A percentile compares a stretch with the other conserved stretches of the same genome.
Evolutionary conservation across 2,797 vertebrate genomes (phyloP).

Genomic region (Enteromius treurensis): DNA sequence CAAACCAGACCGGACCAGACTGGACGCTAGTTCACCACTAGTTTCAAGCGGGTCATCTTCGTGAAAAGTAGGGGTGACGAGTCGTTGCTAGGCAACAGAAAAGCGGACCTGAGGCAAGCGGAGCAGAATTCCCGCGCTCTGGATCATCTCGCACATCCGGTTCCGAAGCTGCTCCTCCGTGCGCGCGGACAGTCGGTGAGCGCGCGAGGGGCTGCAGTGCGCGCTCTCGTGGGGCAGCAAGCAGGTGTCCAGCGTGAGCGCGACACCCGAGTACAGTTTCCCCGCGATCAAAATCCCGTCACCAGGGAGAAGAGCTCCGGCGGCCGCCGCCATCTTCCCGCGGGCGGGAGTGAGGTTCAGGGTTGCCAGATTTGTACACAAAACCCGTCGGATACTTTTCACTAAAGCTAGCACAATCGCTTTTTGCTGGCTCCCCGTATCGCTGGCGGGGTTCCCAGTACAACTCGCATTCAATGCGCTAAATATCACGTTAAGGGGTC

Average conservation of each 20-base stretch:
- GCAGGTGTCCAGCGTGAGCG: slow-evolving; percentile 14
- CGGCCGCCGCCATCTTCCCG: neutral
- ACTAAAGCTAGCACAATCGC: too few species aligned
- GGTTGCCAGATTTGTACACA: neutral
- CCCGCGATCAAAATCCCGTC: slow-evolving; percentile 17
- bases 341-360: neutral
- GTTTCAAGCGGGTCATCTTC: neutral
- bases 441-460: too few species aligned
- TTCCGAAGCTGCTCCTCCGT: slow-evolving; percentile 22
- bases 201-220: slow-evolving; percentile 17
- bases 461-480: too few species aligned
- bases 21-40: neutral
- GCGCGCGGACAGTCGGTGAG: neutral
- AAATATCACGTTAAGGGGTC: too few species aligned
- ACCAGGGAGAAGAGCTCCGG: neutral
- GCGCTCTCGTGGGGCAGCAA: slow-evolving; percentile 1
- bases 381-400: too few species aligned
- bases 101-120: slow-evolving; percentile 17
- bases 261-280: slow-evolving; percentile 5
- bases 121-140: slow-evolving; percentile 19
- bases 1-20: neutral
- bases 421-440: too few species aligned
- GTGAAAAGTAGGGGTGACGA: neutral
- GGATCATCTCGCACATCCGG: slow-evolving; percentile 21
- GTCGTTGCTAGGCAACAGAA: slow-evolving; percentile 5